Percentiles rank a stretch among this genome's conserved stretches.
These are phyloP conservation scores for Crocidura indochinensis DNA, from an alignment of 2,797 vertebrate species.

Conservation along the genomic window DNA sequence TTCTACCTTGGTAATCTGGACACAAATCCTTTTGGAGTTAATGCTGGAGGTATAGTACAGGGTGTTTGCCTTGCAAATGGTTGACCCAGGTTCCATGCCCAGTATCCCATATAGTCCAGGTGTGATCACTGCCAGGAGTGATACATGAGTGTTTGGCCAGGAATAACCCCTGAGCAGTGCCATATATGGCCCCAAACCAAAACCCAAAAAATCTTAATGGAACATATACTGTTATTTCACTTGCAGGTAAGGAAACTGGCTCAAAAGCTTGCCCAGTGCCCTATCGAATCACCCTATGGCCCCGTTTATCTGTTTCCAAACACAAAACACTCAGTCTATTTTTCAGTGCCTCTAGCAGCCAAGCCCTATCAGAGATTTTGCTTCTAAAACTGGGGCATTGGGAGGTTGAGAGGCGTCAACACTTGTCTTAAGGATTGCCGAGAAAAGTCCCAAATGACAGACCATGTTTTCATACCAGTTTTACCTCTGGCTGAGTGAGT, in stretches of 20 bases:
- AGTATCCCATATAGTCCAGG: too few relatives aligned
- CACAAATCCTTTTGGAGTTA: not conserved
- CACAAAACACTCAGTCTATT: not conserved
- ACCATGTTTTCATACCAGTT: not conserved
- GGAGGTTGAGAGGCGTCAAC: not conserved
- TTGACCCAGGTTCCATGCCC: too few relatives aligned
- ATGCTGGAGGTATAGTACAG: too few relatives aligned
- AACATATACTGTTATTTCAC: not conserved
- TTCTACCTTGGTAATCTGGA: slow-evolving; percentile 30
- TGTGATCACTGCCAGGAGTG: too few relatives aligned
- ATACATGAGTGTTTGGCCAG: too few relatives aligned
- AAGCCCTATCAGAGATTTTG: not conserved
- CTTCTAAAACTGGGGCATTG: not conserved
- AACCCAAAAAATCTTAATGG: too few relatives aligned
- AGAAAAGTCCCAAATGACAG: not conserved
- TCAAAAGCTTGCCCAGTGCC: not conserved
- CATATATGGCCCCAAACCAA: too few relatives aligned
- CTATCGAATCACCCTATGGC: too few relatives aligned
- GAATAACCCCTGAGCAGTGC: too few relatives aligned
- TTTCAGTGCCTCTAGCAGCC: not conserved
- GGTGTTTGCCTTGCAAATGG: too few relatives aligned
- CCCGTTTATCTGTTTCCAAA: not conserved
- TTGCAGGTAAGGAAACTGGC: not conserved
- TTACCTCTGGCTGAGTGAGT: not conserved
- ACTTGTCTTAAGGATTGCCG: not conserved